phyloP scores from a whole-genome alignment of 2,888 invertebrate genomes.

The Escarpia spicata region DNA sequence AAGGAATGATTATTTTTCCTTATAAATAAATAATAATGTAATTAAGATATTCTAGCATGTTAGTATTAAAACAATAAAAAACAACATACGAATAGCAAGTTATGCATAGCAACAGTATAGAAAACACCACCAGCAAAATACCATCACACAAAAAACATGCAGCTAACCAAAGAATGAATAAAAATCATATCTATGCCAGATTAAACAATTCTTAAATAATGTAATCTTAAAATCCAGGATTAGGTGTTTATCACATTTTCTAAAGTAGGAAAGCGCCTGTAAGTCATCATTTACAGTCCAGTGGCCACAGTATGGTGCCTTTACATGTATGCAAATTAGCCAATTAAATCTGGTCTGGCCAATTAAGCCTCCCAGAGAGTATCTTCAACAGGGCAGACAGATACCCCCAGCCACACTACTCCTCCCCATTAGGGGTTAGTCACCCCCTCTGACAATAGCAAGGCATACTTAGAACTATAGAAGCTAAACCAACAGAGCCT shows the following conservation, averaged over 20 bases:
- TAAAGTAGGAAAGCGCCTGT: background rate
- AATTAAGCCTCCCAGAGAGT: background rate
- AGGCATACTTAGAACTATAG: background rate
- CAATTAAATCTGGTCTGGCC: conserved; percentile 11
- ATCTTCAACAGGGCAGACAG: background rate
- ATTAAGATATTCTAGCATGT: too few species aligned
- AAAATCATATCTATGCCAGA: background rate
- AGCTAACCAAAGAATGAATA: background rate
- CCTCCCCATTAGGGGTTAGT: background rate
- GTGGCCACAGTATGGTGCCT: background rate
- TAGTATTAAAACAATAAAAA: too few species aligned
- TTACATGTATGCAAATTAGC: conserved; percentile 6
- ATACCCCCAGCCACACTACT: background rate
- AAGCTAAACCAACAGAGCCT: conserved; percentile 2
- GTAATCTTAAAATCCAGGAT: background rate
- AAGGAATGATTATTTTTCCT: too few species aligned
- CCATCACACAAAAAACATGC: background rate
- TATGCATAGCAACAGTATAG: background rate
- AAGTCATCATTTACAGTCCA: background rate
- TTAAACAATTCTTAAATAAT: background rate
- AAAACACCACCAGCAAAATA: background rate
- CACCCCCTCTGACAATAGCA: background rate
- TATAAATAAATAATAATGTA: too few species aligned
- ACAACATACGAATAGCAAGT: too few species aligned
- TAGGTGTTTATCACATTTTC: background rate